These are phyloP conservation scores for Phoxinus phoxinus DNA, from an alignment of 2,113 vertebrate species.

Conservation along the genomic window DNA sequence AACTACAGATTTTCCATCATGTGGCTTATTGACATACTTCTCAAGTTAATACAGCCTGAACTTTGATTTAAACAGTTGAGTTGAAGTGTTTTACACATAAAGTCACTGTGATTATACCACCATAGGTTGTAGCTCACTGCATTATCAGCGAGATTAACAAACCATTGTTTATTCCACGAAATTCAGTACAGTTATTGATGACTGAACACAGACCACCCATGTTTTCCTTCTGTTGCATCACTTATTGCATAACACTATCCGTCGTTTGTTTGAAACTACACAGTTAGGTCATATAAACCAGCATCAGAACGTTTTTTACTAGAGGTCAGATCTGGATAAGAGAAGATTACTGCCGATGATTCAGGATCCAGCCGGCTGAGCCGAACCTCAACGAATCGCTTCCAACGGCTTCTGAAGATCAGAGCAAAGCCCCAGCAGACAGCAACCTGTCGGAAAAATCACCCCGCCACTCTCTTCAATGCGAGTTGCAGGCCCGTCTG, in stretches of 20 bases:
- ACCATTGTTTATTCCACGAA: slow-evolving; percentile 8
- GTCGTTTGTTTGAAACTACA: slow-evolving; percentile 1
- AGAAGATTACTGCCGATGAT: slow-evolving; percentile 18
- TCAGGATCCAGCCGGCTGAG: slow-evolving; percentile 33
- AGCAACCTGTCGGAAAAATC: slow-evolving; percentile 38
- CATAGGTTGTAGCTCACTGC: background rate
- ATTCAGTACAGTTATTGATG: background rate
- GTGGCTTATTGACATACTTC: background rate
- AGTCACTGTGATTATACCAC: background rate
- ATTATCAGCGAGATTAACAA: slow-evolving; percentile 15
- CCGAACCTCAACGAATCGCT: slow-evolving; percentile 25
- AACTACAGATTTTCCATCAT: background rate
- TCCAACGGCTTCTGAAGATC: slow-evolving; percentile 21
- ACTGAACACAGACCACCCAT: background rate
- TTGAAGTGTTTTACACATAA: background rate
- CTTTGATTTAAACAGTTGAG: background rate
- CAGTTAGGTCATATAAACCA: background rate
- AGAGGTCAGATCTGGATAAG: slow-evolving; percentile 13
- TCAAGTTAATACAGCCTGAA: background rate
- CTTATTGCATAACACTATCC: background rate
- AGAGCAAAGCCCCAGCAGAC: slow-evolving; percentile 34
- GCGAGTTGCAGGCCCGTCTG: slow-evolving; percentile 26
- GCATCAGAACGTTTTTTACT: slow-evolving; percentile 9
- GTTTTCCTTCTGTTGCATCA: slow-evolving; percentile 19
- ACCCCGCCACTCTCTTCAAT: background rate